These are phyloP conservation scores for Bos indicus DNA, from an alignment of 2,113 vertebrate species.

Conservation along the genomic window DNA sequence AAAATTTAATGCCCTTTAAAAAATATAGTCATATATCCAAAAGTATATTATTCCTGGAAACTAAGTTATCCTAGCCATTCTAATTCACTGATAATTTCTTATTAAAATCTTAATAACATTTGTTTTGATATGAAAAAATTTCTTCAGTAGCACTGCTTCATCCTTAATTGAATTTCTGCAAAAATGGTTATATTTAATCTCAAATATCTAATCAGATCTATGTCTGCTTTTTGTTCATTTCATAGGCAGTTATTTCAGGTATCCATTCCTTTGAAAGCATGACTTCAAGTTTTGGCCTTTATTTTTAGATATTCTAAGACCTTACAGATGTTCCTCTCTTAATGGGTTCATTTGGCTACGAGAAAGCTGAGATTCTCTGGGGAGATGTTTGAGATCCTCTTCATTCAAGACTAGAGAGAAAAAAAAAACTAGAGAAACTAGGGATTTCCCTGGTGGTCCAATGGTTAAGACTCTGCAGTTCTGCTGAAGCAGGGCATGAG, in stretches of 20 bases:
- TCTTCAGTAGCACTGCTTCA: slow-evolving; percentile 67
- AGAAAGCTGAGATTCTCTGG: neutral
- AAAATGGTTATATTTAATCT: slow-evolving; percentile 49
- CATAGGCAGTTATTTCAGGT: slow-evolving; percentile 32
- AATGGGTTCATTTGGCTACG: neutral
- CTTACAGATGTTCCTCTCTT: neutral
- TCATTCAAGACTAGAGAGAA: neutral
- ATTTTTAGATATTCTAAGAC: neutral
- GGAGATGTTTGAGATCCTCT: neutral
- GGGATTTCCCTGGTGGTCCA: neutral
- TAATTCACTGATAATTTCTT: slow-evolving; percentile 68
- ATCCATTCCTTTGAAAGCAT: neutral
- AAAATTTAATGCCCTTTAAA: slow-evolving; percentile 72
- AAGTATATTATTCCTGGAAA: slow-evolving; percentile 68
- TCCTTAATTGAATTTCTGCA: slow-evolving; percentile 71
- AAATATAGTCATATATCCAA: slow-evolving; percentile 59
- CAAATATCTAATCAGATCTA: slow-evolving; percentile 46
- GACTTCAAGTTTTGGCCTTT: slow-evolving; percentile 44
- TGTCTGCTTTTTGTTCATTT: slow-evolving; percentile 62
- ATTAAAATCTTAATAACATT: slow-evolving; percentile 78
- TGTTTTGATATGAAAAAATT: slow-evolving; percentile 67
- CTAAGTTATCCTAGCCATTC: slow-evolving; percentile 68
- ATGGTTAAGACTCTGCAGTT: neutral
- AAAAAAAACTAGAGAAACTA: neutral
- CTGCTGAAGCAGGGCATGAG: neutral